Evolutionary conservation across 1,140 invertebrate genomes (phyloP), one percentile per base, ranked within the genome.

Genomic region (Caerostris darwini): DNA sequence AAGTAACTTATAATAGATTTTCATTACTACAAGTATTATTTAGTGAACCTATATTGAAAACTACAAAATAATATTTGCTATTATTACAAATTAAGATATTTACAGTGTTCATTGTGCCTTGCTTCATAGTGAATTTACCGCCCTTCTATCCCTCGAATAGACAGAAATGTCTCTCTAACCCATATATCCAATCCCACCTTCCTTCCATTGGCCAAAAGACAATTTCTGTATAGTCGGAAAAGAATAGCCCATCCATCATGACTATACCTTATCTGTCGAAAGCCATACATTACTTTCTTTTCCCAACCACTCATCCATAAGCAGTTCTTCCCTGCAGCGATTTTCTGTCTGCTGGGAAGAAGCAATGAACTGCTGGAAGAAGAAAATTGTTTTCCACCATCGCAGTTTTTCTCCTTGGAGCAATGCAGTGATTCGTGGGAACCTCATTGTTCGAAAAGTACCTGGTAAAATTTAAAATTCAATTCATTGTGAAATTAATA

Each of bases 241-340:
- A 90, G 69, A 90, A 90, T 58, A 82, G 69, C 67, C 64, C 89
- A 90, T 90, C 89, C 81, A 90, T 90, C 89, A 90, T 69, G 17
- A 8, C 56, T 67, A 81, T 81, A 69, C 57, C 89, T 90, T 90
- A 90, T 90, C 89, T 90, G 89, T 90, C 89, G 89, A 90, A 90
- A 53, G 34, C 89, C 89, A 53, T 81, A 90, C 81, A 90, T 90
- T 90, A 90, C 89, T 90, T 90, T 90, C 89, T 90, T 90, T 67
- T 58, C 53, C n/a, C 59, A 90, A 56, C 89, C 89, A 58, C 71
- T 90, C 89, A 90, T 90, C 89, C 89, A 90, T 90, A 90, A 90
- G 53, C 69, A 90, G 56, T 69, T 69, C 14, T 12, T 54, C 34
- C 12, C 34, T 71, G 12, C 5, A 5, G 8, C n/a, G 14, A 7